Percentiles rank a stretch among this genome's conserved stretches.
These are phyloP conservation scores for Tympanuchus pallidicinctus DNA, from an alignment of 2,113 vertebrate species.

Conservation along the genomic window DNA sequence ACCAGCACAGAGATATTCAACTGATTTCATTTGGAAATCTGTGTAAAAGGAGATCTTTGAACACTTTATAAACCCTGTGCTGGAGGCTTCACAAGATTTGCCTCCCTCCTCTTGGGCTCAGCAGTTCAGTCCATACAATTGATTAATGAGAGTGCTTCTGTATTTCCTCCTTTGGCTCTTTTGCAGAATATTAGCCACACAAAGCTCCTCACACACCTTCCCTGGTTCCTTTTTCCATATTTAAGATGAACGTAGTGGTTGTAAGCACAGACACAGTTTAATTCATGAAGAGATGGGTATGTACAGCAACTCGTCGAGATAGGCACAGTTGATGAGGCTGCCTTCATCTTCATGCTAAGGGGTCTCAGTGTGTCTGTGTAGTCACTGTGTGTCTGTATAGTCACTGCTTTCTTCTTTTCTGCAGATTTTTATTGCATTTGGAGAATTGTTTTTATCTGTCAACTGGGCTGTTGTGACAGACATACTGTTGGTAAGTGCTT, in stretches of 20 bases:
- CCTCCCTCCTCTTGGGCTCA: not conserved
- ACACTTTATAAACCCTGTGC: not conserved
- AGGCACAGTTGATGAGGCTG: not conserved
- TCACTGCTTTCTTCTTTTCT: conserved; percentile 9
- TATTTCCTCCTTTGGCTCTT: not conserved
- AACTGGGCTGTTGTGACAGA: conserved; percentile 89
- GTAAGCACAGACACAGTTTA: not conserved
- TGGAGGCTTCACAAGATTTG: not conserved
- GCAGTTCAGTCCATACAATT: not conserved
- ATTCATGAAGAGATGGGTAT: not conserved
- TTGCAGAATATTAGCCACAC: not conserved
- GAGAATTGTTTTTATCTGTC: conserved; percentile 80
- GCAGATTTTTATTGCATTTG: conserved; percentile 85
- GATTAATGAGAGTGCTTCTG: not conserved
- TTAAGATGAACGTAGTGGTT: not conserved
- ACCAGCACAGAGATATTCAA: not conserved
- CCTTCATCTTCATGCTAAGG: not conserved
- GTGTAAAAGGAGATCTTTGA: not conserved
- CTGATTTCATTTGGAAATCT: not conserved
- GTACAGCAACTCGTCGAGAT: not conserved
- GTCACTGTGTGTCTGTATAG: not conserved
- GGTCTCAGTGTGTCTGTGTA: not conserved
- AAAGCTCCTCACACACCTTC: not conserved
- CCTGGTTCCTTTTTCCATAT: not conserved
- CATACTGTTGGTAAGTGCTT: conserved; percentile 85